Evolutionary conservation across 2,888 invertebrate species (phyloP).

Genomic region (Alsophila aescularia): DNA sequence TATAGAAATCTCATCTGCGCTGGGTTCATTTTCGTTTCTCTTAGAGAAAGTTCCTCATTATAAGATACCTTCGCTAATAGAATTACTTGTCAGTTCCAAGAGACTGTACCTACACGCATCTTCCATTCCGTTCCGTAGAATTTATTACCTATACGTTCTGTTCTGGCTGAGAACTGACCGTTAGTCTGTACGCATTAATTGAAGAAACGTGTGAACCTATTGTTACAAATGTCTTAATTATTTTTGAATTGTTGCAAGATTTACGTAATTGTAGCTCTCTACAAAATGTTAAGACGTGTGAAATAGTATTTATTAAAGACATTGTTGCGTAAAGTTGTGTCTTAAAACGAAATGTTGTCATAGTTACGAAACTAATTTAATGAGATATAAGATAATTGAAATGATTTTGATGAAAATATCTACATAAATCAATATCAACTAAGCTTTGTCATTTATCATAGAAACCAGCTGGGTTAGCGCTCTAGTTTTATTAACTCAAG

Average conservation of each 20-base stretch:
- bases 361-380: background rate
- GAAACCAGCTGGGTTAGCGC: too few species aligned
- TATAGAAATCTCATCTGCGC: too few species aligned
- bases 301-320: conserved; percentile 27
- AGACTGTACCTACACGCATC: conserved; percentile 3
- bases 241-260: conserved; percentile 30
- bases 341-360: background rate
- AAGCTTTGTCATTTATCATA: too few species aligned
- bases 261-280: conserved; percentile 46
- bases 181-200: conserved; percentile 23
- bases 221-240: conserved; percentile 35
- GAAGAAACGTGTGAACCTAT: conserved; percentile 38
- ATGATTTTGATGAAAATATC: background rate
- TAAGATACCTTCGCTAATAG: background rate
- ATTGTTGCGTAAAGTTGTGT: conserved; percentile 39
- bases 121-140: background rate
- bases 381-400: background rate
- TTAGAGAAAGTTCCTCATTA: too few species aligned
- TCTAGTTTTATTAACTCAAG: too few species aligned
- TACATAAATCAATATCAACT: too few species aligned
- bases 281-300: conserved; percentile 31
- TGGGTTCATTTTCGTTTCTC: too few species aligned
- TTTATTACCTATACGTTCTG: conserved; percentile 14
- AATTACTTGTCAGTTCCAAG: background rate
- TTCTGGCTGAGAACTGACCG: conserved; percentile 12